Evolutionary conservation across 2,113 vertebrate genomes (phyloP).

Genomic region (Agelaius phoeniceus): DNA sequence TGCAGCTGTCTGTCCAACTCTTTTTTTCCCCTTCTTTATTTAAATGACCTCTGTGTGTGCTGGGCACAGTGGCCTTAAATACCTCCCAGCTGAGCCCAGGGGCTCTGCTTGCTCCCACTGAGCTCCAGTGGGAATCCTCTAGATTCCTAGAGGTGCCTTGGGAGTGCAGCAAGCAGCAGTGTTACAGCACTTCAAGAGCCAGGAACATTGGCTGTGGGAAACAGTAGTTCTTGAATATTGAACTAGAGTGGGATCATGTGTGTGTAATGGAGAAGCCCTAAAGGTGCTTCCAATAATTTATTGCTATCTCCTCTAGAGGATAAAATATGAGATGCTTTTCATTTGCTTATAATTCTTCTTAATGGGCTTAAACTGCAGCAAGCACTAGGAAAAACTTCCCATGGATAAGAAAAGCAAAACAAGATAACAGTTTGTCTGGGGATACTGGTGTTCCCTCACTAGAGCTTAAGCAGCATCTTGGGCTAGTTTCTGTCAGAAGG

Average conservation of each 20-base stretch:
- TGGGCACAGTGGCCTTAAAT: not conserved
- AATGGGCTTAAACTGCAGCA: slow-evolving; percentile 18
- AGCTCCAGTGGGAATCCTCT: not conserved
- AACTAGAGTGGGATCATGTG: not conserved
- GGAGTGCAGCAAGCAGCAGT: not conserved
- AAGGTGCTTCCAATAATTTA: not conserved
- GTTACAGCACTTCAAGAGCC: not conserved
- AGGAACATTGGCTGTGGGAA: not conserved
- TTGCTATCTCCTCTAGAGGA: not conserved
- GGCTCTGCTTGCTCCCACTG: not conserved
- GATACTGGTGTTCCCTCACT: not conserved
- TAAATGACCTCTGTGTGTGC: not conserved
- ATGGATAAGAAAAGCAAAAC: not conserved
- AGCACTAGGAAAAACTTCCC: not conserved
- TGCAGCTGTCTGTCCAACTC: not conserved
- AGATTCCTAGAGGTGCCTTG: not conserved
- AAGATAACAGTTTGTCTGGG: not conserved
- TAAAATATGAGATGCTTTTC: not conserved
- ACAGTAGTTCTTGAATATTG: not conserved
- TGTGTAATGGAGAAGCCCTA: not conserved
- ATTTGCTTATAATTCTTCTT: slow-evolving; percentile 20
- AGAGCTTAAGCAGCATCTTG: not conserved
- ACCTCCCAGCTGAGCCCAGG: not conserved
- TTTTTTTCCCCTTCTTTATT: not conserved
- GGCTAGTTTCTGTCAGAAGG: not conserved